Base-by-base conservation (phyloP, 2,888 invertebrate species). In the Polyommatus iphigenia region DNA sequence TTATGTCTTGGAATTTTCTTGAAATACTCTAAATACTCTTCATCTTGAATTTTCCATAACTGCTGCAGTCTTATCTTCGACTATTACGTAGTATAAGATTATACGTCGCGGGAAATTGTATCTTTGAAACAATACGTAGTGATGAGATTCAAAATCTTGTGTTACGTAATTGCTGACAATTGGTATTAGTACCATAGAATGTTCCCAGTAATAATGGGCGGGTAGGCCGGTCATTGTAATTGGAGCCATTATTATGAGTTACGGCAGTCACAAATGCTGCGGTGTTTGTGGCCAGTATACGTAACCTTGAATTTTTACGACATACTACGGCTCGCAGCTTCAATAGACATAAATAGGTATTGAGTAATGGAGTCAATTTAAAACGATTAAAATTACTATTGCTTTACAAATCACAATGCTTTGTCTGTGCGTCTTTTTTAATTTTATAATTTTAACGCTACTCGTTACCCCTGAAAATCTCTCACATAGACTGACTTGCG, bases 261-360 rank as follows among this genome's bases (percentile, higher is more conserved):
- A 62, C 24, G 24, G 3, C n/a, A 24, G 62, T 62, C 62, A 24
- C 24, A 62, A 62, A 24, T 67, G 18, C 13, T 24, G 62, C 62
- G 20, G 18, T 29, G 29, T 67, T 20, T 67, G 10, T 67, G 5
- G 29, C 15, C 59, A 59, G n/a, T n/a, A 6, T 7, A 62, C 24
- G 67, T 67, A 29, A 67, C 67, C 67, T 67, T 67, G 67, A 67
- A 67, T 67, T 67, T 67, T 67, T 67, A 67, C 67, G 29, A 67
- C 29, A 10, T 32, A 29, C 29, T 29, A 1, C 67, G 29, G 67
- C 29, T 67, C 5, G 15, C 62, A 24, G 24, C 10, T 24, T 20
- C 13, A 62, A 24, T 20, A 62, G 24, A 3, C 24, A 32, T 67
- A 13, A 13, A 29, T 67, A 29, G 13, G 6, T 13, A 29, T 67